phyloP scores from a whole-genome alignment of 1,140 invertebrate species.

The Magallana angulata region DNA sequence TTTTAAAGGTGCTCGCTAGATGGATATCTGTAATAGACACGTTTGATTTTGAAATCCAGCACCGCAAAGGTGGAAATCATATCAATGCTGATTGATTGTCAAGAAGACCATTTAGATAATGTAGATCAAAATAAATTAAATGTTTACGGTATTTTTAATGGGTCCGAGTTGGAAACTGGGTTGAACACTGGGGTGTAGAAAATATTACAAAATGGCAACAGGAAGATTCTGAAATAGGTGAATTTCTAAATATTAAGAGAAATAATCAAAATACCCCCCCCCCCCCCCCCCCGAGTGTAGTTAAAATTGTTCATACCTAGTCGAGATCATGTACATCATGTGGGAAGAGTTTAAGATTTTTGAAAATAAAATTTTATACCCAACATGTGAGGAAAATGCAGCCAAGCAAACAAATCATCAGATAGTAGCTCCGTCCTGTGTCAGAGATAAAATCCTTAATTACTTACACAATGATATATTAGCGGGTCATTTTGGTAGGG shows the following conservation, averaged over 20 bases:
- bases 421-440: slow-evolving; percentile 47
- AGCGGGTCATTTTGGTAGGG: slow-evolving; percentile 52
- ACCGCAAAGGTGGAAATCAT: not conserved
- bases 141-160: not conserved
- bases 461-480: slow-evolving; percentile 44
- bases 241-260: too few relatives aligned
- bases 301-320: not conserved
- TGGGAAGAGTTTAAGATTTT: not conserved
- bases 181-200: too few relatives aligned
- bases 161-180: too few relatives aligned
- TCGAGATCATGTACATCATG: not conserved
- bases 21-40: not conserved
- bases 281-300: not conserved
- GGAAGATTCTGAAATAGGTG: too few relatives aligned
- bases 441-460: slow-evolving; percentile 51
- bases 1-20: not conserved
- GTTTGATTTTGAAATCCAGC: slow-evolving; percentile 19
- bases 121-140: not conserved
- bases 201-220: too few relatives aligned
- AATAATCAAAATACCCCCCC: too few relatives aligned
- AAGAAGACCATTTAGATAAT: not conserved
- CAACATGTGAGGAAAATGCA: not conserved
- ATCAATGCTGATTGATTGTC: not conserved
- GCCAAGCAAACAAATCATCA: not conserved
- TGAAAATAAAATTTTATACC: not conserved